phyloP scores from a whole-genome alignment of 2,113 vertebrate genomes.

The Malurus melanocephalus region DNA sequence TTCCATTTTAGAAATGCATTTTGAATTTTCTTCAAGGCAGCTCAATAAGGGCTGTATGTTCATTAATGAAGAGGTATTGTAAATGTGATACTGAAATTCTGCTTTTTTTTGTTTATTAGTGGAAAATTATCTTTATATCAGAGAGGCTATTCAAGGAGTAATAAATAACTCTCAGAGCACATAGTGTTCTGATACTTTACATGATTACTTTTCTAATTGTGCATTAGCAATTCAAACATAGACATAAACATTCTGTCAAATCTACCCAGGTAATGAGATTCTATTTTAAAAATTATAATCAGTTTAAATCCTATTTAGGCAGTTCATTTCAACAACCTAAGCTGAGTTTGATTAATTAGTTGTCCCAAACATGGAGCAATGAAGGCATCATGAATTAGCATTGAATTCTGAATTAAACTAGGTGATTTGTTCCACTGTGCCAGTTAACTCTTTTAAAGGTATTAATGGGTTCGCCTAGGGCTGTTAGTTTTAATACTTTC shows the following conservation, averaged over 20 bases:
- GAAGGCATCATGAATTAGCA: not conserved
- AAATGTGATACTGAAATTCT: not conserved
- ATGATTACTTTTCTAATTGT: not conserved
- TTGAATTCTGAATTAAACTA: constrained; percentile 7
- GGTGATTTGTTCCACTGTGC: not conserved
- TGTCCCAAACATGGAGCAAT: not conserved
- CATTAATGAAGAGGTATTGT: not conserved
- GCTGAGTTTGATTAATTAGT: constrained; percentile 40
- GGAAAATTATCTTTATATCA: not conserved
- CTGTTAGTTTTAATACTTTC: not conserved
- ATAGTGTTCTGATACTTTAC: not conserved
- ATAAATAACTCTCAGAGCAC: not conserved
- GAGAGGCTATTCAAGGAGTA: not conserved
- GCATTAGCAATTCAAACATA: constrained; percentile 5
- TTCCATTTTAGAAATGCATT: not conserved
- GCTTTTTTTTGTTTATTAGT: not conserved
- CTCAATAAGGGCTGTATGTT: not conserved
- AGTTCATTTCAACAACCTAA: not conserved
- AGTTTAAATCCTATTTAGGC: not conserved
- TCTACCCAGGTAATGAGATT: not conserved
- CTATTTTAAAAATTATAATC: constrained; percentile 22
- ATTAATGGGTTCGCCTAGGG: not conserved
- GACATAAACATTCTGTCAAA: not conserved
- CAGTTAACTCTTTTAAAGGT: not conserved
- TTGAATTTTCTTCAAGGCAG: not conserved